These are phyloP conservation scores for Trichechus manatus DNA, from an alignment of 2,113 vertebrate genomes.

Conservation along the genomic window DNA sequence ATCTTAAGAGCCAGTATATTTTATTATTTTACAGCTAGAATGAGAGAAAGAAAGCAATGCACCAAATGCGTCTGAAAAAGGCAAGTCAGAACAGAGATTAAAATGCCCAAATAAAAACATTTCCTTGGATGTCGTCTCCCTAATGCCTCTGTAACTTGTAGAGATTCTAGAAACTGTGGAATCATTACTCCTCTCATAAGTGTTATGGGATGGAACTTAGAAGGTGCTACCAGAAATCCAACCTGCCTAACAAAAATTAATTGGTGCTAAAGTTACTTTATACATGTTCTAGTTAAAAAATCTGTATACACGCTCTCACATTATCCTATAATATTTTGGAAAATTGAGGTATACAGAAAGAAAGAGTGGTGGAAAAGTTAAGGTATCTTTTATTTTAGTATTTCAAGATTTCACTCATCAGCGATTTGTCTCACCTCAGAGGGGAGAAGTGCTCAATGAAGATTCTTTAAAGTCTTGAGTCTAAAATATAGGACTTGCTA, in stretches of 20 bases:
- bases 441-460: constrained; percentile 20
- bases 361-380: background rate
- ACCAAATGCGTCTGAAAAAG: constrained; percentile 42
- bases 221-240: background rate
- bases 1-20: background rate
- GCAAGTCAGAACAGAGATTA: constrained; percentile 40
- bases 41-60: background rate
- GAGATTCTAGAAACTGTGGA: background rate
- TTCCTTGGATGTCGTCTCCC: background rate
- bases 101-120: constrained; percentile 17
- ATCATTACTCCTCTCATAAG: background rate
- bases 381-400: background rate
- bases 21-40: constrained; percentile 60
- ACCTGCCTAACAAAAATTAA: constrained; percentile 12
- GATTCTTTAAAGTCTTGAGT: constrained; percentile 48
- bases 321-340: background rate
- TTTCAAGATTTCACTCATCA: constrained; percentile 65
- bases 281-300: constrained; percentile 11
- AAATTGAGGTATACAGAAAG: background rate
- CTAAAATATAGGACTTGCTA: constrained; percentile 64
- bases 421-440: background rate
- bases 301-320: background rate
- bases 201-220: background rate
- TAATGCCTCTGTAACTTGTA: background rate
- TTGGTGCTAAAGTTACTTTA: background rate